Percentiles rank a stretch among this genome's conserved stretches.
Evolutionary conservation across 1,140 invertebrate genomes (phyloP).

Genomic region (Brachionus angularis): DNA sequence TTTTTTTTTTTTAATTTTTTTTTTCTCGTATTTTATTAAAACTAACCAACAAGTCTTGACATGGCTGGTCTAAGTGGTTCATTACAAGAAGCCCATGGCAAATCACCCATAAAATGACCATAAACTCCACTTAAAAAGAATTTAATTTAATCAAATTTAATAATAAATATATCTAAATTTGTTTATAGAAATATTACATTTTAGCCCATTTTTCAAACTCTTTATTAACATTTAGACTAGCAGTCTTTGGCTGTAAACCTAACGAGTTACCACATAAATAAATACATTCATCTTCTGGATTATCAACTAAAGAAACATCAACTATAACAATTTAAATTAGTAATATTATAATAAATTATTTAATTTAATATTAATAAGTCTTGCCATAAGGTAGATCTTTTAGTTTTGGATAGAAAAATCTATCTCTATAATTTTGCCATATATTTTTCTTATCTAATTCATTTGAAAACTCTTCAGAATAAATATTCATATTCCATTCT

Average conservation of each 20-base stretch:
- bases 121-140: conserved; percentile 57
- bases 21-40: background rate
- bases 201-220: conserved; percentile 60
- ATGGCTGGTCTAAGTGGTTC: conserved; percentile 47
- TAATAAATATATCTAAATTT: conserved; percentile 49
- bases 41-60: conserved; percentile 59
- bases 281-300: conserved; percentile 55
- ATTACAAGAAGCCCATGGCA: conserved; percentile 61
- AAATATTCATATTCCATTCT: conserved; percentile 27
- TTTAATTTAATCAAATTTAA: conserved; percentile 44
- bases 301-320: conserved; percentile 8
- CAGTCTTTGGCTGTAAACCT: conserved; percentile 60
- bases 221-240: conserved; percentile 52
- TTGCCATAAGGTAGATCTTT: conserved; percentile 55
- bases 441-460: conserved; percentile 57
- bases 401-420: conserved; percentile 59
- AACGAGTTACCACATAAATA: conserved; percentile 64
- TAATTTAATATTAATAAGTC: conserved; percentile 22
- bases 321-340: conserved; percentile 12
- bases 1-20: conserved; percentile 59
- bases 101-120: conserved; percentile 57
- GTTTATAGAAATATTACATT: conserved; percentile 41
- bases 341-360: too few species aligned
- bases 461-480: conserved; percentile 52
- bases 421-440: conserved; percentile 51